Evolutionary conservation across 1,140 invertebrate genomes (phyloP).

Genomic region (Cheumatopsyche charites): DNA sequence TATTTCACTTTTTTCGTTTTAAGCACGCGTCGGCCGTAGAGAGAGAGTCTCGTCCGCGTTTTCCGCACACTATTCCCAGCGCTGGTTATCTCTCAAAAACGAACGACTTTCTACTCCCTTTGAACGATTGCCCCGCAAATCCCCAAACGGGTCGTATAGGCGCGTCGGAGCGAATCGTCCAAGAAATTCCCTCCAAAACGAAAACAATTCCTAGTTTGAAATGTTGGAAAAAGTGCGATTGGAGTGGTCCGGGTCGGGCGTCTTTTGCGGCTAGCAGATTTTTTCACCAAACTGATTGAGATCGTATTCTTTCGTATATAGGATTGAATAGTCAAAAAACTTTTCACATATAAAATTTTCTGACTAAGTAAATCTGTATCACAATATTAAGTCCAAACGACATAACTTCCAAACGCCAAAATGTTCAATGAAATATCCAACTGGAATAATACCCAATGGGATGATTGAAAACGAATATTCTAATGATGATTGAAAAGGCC

Average conservation of each 20-base stretch:
- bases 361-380: too few species aligned
- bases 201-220: background rate
- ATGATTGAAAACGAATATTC: too few species aligned
- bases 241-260: background rate
- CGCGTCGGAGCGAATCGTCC: constrained; percentile 11
- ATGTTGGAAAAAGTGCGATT: background rate
- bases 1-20: constrained; percentile 7
- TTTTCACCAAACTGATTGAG: background rate
- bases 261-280: too few species aligned
- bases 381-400: too few species aligned
- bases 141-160: constrained; percentile 18
- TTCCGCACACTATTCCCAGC: constrained; percentile 3
- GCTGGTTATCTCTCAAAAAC: constrained; percentile 21
- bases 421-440: too few species aligned
- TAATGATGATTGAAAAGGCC: too few species aligned
- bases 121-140: constrained; percentile 21
- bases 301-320: too few species aligned
- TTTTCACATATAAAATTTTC: too few species aligned
- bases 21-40: background rate
- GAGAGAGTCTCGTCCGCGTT: background rate
- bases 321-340: too few species aligned
- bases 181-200: background rate
- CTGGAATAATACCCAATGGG: too few species aligned
- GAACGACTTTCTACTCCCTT: constrained; percentile 17
- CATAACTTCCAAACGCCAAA: too few species aligned